These are phyloP conservation scores for Hipparchia semele DNA, from an alignment of 2,888 invertebrate genomes.

Conservation along the genomic window DNA sequence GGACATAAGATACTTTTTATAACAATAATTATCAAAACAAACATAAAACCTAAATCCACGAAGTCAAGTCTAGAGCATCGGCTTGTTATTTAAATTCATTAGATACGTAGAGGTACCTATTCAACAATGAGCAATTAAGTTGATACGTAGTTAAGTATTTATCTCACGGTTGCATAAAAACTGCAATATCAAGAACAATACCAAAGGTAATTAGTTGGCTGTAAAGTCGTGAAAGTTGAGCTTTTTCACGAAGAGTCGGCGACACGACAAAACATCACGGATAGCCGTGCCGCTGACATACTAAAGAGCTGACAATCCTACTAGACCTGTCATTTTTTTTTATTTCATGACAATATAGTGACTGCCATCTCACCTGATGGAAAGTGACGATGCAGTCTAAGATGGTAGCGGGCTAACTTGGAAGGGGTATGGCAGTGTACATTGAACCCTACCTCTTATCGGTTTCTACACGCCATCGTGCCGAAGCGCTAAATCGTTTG, in stretches of 20 bases:
- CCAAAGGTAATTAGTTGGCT: conserved; percentile 45
- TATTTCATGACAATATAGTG: too few relatives aligned
- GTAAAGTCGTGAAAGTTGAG: conserved; percentile 68
- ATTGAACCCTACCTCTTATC: too few relatives aligned
- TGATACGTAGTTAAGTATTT: conserved; percentile 7
- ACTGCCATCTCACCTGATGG: too few relatives aligned
- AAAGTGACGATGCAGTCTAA: too few relatives aligned
- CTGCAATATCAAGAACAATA: conserved; percentile 35
- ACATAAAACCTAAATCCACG: too few relatives aligned
- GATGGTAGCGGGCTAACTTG: too few relatives aligned
- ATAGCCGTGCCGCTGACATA: conserved; percentile 51
- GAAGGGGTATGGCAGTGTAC: too few relatives aligned
- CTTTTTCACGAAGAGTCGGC: conserved; percentile 50
- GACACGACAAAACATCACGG: conserved; percentile 59
- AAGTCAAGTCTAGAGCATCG: too few relatives aligned
- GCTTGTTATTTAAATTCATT: too few relatives aligned
- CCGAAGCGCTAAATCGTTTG: too few relatives aligned
- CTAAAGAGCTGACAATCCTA: conserved; percentile 41
- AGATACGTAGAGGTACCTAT: too few relatives aligned
- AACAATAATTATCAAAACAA: neutral
- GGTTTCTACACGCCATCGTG: too few relatives aligned
- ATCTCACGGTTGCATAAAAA: conserved; percentile 35
- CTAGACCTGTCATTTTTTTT: neutral
- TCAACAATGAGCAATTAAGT: conserved; percentile 23
- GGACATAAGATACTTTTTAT: neutral